Evolutionary conservation across 1,140 invertebrate species (phyloP).

Genomic region (Aphelinus atriplicis): DNA sequence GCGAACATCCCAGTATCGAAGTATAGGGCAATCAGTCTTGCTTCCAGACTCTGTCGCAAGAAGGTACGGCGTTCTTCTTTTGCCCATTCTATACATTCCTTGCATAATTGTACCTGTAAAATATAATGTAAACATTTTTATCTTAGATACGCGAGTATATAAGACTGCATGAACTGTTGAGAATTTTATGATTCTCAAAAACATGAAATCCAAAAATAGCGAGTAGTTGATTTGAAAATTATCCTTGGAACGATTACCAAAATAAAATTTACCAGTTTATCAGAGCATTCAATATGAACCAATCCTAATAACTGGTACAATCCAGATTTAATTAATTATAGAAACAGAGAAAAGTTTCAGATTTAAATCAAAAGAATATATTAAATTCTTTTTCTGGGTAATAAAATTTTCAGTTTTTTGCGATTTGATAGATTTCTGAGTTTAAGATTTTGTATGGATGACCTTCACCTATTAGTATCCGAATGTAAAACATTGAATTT

Average conservation of each 20-base stretch:
- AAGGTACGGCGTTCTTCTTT: constrained; percentile 97
- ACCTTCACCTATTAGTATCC: no score
- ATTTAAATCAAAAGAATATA: constrained; percentile 22
- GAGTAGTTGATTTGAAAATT: no score
- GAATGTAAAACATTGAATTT: no score
- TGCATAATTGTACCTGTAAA: constrained; percentile 79
- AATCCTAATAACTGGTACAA: no score
- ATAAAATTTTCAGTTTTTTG: not conserved
- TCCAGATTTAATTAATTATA: no score
- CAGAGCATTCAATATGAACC: constrained; percentile 27
- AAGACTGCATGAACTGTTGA: no score
- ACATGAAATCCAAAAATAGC: no score
- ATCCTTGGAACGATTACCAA: not conserved
- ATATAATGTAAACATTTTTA: constrained; percentile 2
- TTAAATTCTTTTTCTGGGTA: constrained; percentile 1
- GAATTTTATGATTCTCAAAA: no score
- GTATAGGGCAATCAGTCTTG: constrained; percentile 91
- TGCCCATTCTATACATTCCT: constrained; percentile 99
- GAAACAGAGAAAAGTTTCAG: not conserved
- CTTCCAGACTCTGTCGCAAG: constrained; percentile 94
- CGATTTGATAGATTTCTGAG: no score
- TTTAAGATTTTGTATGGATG: no score
- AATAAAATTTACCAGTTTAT: constrained; percentile 12
- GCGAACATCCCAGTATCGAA: constrained; percentile 92
- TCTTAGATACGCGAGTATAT: no score